phyloP scores from a whole-genome alignment of 2,113 vertebrate species.

The Rhynchopsitta pachyrhyncha region DNA sequence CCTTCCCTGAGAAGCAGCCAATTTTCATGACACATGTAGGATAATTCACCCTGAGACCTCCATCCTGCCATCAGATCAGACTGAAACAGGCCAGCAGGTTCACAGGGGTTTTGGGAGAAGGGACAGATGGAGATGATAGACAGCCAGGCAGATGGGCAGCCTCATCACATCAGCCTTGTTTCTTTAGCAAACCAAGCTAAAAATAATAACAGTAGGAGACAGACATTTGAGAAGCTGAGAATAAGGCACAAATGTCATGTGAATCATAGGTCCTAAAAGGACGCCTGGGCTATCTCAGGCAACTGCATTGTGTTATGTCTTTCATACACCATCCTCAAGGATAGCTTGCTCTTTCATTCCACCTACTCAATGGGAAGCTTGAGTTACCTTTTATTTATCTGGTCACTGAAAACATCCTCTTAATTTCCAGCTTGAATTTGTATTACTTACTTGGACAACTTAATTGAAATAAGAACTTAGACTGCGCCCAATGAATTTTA shows the following conservation, averaged over 20 bases:
- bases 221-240: slow-evolving; percentile 9
- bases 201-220: slow-evolving; percentile 5
- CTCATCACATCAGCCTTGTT: neutral
- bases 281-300: neutral
- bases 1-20: neutral
- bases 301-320: neutral
- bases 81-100: neutral
- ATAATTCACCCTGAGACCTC: neutral
- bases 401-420: neutral
- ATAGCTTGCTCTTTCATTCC: slow-evolving; percentile 5
- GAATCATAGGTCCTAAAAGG: slow-evolving; percentile 30
- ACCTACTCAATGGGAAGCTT: slow-evolving; percentile 11
- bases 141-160: neutral
- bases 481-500: neutral
- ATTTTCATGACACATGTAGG: neutral
- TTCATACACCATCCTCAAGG: slow-evolving; percentile 5
- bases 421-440: neutral
- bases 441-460: neutral
- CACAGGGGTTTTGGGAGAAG: neutral
- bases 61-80: neutral
- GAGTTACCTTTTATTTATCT: neutral
- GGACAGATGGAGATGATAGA: neutral
- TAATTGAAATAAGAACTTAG: neutral
- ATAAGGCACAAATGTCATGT: slow-evolving; percentile 28
- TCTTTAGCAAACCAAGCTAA: slow-evolving; percentile 1